phyloP scores from a whole-genome alignment of 2,113 vertebrate genomes.

The Gymnarchus niloticus region DNA sequence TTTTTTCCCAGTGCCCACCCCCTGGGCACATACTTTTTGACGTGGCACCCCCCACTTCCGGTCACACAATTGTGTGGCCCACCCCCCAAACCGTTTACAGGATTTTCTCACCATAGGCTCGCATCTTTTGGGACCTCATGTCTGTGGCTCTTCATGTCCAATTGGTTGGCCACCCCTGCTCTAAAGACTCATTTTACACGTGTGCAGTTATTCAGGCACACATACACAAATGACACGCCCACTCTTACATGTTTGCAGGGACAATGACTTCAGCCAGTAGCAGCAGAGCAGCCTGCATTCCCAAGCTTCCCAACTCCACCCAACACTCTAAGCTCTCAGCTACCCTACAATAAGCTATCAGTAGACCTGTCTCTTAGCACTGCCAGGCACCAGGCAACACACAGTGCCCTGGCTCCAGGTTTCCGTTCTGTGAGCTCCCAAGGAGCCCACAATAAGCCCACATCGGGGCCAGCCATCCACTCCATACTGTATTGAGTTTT shows the following conservation, averaged over 20 bases:
- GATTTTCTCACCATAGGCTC: no score
- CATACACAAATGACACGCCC: not conserved
- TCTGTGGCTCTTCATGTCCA: no score
- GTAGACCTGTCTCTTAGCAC: not conserved
- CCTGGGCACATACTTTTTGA: no score
- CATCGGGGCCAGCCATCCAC: no score
- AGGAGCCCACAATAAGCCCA: no score
- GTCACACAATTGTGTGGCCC: no score
- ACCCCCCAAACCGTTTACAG: no score
- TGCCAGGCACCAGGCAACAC: not conserved
- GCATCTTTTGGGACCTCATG: no score
- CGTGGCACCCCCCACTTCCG: no score
- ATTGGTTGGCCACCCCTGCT: no score
- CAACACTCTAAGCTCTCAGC: not conserved
- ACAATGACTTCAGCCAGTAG: not conserved
- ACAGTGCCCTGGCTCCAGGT: not conserved
- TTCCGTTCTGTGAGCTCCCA: no score
- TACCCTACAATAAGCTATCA: not conserved
- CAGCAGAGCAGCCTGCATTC: not conserved
- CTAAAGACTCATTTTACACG: not conserved
- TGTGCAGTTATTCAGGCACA: not conserved
- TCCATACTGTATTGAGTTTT: not conserved
- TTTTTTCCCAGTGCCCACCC: no score
- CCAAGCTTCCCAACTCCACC: not conserved
- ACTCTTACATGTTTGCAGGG: not conserved